Base-by-base conservation (phyloP, 2,888 invertebrate species). In the Encarsia formosa region DNA sequence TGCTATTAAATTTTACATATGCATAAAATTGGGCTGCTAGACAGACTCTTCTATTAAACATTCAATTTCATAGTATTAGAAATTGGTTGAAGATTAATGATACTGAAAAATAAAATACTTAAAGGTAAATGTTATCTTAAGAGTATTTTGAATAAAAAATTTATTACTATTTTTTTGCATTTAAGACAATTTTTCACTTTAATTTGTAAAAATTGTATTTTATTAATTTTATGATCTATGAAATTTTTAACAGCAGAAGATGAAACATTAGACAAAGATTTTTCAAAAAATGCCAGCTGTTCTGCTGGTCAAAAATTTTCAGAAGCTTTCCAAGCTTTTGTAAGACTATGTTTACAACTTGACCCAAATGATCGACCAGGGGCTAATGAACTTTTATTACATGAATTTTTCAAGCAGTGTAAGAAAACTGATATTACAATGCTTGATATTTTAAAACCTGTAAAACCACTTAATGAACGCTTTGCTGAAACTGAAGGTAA, bases 351-450 rank as follows among this genome's bases (percentile, higher is more conserved):
- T 65, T 74, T 90, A 61, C 83, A 85, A 64, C 79, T 82, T 56
- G 85, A 86, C 56, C 82, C 87, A 0, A 75, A 77, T n/a, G 78
- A 81, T 66, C 78, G 91, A 43, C 89, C 90, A 41, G 78, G 82
- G 5, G 83, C 87, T 3, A 75, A 77, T 1, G 86, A 88, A 65
- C 75, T 91, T 41, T 72, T 88, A 54, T 79, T 77, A 44, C 89
- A 92, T 70, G 77, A 82, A 55, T 85, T 90, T 78, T 87, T 92
- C 70, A 91, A 89, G 71, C 85, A 86, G 65, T 79, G 82, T 59
- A 77, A 81, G 52, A 82, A 78, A 69, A 76, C 79, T 24, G 78
- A 80, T 65, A 63, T 64, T 35, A 79, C 79, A 60, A 67, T 88
- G 55, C 81, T 84, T 1, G 81, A 83, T 44, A 76, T 87, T 54